Conservation (phyloP, 2,113 vertebrate species). For the Dryoscopus gambensis region DNA sequence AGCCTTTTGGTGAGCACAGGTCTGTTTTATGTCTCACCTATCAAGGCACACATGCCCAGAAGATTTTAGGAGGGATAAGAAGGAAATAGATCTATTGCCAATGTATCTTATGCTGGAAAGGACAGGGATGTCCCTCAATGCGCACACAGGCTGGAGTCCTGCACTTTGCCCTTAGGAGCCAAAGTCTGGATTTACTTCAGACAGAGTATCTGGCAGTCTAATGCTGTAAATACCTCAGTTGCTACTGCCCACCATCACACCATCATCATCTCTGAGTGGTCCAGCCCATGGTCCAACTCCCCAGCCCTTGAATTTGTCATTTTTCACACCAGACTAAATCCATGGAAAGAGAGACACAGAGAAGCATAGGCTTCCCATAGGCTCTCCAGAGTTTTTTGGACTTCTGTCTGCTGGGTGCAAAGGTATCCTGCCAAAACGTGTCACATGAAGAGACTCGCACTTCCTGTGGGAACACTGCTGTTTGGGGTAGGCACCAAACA, state of each 20-base stretch:
- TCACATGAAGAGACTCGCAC: not conserved
- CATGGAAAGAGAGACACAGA: not conserved
- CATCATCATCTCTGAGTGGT: not conserved
- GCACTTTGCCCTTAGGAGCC: not conserved
- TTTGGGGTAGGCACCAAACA: not conserved
- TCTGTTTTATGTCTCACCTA: not conserved
- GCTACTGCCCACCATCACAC: not conserved
- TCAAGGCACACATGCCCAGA: not conserved
- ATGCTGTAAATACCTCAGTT: not conserved
- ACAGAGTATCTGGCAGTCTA: not conserved
- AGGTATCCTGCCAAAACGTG: not conserved
- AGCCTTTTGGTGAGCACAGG: not conserved
- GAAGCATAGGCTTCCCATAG: fast-evolving
- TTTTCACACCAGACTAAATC: not conserved
- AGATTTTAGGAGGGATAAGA: not conserved
- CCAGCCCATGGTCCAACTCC: not conserved
- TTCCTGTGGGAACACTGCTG: not conserved
- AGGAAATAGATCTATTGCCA: not conserved
- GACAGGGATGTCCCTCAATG: not conserved
- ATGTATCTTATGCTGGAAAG: not conserved
- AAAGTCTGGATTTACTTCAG: not conserved
- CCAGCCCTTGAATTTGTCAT: not conserved
- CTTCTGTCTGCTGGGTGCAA: not conserved
- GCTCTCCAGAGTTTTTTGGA: not conserved
- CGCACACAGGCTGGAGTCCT: not conserved